These are phyloP conservation scores for Acanthornis magna DNA, from an alignment of 2,797 vertebrate species.

Conservation along the genomic window DNA sequence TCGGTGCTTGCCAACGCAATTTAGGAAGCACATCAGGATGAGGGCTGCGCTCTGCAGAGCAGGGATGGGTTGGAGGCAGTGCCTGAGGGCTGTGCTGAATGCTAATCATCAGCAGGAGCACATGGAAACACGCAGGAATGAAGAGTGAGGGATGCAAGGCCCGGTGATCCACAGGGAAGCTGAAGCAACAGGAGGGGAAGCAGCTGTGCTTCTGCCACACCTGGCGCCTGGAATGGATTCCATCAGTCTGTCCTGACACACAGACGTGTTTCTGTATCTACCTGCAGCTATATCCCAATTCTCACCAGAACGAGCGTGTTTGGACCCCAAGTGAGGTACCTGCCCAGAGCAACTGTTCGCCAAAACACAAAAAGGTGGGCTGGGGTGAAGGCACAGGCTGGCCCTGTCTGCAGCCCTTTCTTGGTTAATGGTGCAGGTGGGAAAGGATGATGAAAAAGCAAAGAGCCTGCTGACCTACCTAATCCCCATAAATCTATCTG, in stretches of 20 bases:
- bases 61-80: not conserved
- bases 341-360: not conserved
- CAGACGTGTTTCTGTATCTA: fast-evolving
- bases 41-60: not conserved
- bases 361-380: not conserved
- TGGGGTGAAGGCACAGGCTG: not conserved
- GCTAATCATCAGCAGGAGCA: not conserved
- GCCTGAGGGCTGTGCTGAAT: not conserved
- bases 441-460: not conserved
- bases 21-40: not conserved
- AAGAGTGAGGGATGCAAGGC: not conserved
- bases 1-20: fast-evolving
- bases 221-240: not conserved
- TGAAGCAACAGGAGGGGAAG: not conserved
- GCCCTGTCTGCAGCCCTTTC: not conserved
- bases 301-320: fast-evolving
- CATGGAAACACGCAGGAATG: not conserved
- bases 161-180: not conserved
- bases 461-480: not conserved
- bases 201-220: not conserved
- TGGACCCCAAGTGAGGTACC: not conserved
- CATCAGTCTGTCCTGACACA: not conserved
- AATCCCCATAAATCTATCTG: not conserved
- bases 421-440: not conserved
- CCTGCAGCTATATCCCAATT: not conserved